phyloP scores from a whole-genome alignment of 2,113 vertebrate species.

The Cryptomyrus ogoouensis region DNA sequence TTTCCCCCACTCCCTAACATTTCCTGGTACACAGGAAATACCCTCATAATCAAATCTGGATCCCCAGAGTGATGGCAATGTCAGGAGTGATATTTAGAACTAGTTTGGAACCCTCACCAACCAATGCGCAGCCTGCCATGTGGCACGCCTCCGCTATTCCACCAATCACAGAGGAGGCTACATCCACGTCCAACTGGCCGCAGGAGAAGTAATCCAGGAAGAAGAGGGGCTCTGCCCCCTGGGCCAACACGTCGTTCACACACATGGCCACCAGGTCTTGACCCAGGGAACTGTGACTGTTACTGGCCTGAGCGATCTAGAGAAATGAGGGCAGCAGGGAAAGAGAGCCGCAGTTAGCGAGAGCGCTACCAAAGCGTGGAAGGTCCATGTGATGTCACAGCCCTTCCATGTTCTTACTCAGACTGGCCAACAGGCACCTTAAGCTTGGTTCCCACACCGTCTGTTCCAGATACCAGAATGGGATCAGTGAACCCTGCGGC shows the following conservation, averaged over 20 bases:
- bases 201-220: conserved; percentile 97
- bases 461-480: conserved; percentile 87
- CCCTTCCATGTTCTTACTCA: not conserved
- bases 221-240: conserved; percentile 91
- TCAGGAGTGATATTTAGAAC: not conserved
- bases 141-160: conserved; percentile 79
- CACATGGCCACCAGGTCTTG: conserved; percentile 98
- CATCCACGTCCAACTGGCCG: conserved; percentile 76
- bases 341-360: not conserved
- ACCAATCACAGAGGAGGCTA: conserved; percentile 66
- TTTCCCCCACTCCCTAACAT: not conserved
- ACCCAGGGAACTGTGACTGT: conserved; percentile 73
- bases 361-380: not conserved
- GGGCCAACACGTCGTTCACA: conserved; percentile 87
- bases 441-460: conserved; percentile 94
- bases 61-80: not conserved
- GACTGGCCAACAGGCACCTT: conserved; percentile 64
- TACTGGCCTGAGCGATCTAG: conserved; percentile 80
- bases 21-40: not conserved
- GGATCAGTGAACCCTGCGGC: conserved; percentile 87
- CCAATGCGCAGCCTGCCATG: conserved; percentile 78
- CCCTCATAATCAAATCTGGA: not conserved
- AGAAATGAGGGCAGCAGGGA: conserved; percentile 8
- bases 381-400: not conserved
- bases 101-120: conserved; percentile 63